A percentile compares a stretch with the other conserved stretches of the same genome.
Conservation (phyloP, 2,888 invertebrate species). For the Antitype chi region DNA sequence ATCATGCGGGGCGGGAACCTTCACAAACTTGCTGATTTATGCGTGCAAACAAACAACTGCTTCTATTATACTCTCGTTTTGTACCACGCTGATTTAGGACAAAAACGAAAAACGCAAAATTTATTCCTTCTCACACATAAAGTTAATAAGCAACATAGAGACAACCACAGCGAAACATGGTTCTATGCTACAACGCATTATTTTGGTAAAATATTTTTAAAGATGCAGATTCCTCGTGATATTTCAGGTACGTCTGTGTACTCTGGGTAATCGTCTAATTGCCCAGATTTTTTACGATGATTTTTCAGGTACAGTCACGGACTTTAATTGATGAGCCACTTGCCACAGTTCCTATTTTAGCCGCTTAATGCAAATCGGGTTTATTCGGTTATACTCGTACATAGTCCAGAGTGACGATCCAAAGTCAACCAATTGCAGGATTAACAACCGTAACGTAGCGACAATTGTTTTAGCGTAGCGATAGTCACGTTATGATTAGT, state of each 20-base stretch:
- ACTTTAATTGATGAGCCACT: too few relatives aligned
- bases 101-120: slow-evolving; percentile 21
- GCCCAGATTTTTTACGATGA: not conserved
- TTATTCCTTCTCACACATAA: slow-evolving; percentile 18
- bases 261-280: not conserved
- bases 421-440: too few relatives aligned
- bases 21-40: slow-evolving; percentile 51
- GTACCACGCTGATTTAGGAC: slow-evolving; percentile 47
- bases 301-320: not conserved
- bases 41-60: slow-evolving; percentile 48
- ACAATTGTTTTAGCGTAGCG: too few relatives aligned
- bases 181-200: not conserved
- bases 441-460: too few relatives aligned
- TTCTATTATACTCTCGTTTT: slow-evolving; percentile 48
- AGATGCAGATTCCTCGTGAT: not conserved
- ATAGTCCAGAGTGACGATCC: too few relatives aligned
- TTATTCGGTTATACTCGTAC: too few relatives aligned
- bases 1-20: not conserved
- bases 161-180: not conserved
- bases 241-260: not conserved
- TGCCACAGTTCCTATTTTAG: too few relatives aligned
- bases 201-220: not conserved
- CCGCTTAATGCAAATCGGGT: too few relatives aligned
- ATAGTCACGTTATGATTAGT: too few relatives aligned
- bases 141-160: slow-evolving; percentile 9